Conservation (phyloP, 2,888 invertebrate species). For the Cephonodes hylas region DNA sequence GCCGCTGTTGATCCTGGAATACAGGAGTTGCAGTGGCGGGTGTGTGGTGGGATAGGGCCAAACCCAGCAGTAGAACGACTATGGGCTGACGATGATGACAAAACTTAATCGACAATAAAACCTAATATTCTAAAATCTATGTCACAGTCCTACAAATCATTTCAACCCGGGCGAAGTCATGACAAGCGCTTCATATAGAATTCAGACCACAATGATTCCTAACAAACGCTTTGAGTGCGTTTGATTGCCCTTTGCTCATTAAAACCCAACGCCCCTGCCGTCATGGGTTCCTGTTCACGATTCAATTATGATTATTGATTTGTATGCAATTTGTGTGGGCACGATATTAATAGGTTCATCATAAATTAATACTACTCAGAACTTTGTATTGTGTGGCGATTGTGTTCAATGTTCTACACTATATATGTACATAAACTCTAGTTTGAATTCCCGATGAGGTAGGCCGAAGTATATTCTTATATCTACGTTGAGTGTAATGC, state of each 20-base stretch:
- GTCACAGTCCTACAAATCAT: neutral
- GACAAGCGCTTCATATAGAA: neutral
- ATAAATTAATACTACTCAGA: neutral
- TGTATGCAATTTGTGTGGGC: neutral
- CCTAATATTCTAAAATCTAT: neutral
- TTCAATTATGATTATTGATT: conserved; percentile 10
- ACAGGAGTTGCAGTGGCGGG: too few relatives aligned
- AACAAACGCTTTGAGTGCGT: neutral
- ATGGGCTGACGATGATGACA: too few relatives aligned
- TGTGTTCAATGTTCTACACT: neutral
- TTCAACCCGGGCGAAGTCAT: neutral
- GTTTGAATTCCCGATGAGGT: too few relatives aligned
- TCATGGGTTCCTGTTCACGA: conserved; percentile 6
- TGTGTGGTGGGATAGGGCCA: too few relatives aligned
- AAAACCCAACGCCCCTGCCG: neutral
- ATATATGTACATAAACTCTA: too few relatives aligned
- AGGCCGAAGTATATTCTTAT: too few relatives aligned
- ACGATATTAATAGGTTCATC: neutral
- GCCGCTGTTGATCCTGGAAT: too few relatives aligned
- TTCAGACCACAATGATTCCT: neutral
- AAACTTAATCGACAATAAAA: too few relatives aligned
- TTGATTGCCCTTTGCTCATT: neutral
- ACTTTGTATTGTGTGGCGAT: neutral
- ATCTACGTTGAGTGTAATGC: too few relatives aligned
- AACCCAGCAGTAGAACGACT: too few relatives aligned